Evolutionary conservation across 2,888 invertebrate genomes (phyloP).

Genomic region (Philereme vetulata): DNA sequence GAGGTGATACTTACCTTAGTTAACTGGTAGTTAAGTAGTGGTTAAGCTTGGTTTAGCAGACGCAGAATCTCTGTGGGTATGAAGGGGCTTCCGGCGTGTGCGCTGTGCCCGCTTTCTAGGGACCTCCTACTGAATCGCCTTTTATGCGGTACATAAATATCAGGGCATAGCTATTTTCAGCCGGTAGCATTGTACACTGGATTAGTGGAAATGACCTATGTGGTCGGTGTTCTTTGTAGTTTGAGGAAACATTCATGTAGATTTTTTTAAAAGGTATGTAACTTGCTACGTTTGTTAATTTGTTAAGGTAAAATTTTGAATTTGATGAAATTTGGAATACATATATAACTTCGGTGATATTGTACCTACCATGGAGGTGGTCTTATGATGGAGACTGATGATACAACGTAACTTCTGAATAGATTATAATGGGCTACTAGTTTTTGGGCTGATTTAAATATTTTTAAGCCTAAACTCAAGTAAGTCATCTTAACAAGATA

Average conservation of each 20-base stretch:
- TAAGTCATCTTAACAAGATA: no score
- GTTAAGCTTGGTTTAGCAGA: conserved; percentile 36
- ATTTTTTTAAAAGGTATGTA: not conserved
- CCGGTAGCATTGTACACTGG: conserved; percentile 8
- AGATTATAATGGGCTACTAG: no score
- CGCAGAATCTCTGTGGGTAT: conserved; percentile 53
- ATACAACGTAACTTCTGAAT: no score
- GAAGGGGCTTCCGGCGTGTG: conserved; percentile 54
- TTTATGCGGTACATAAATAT: conserved; percentile 41
- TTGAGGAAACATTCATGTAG: not conserved
- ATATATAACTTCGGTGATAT: no score
- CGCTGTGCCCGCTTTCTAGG: conserved; percentile 49
- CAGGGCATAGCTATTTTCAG: conserved; percentile 18
- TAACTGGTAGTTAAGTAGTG: conserved; percentile 48
- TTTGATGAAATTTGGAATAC: not conserved
- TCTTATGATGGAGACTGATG: no score
- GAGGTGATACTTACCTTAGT: conserved; percentile 52
- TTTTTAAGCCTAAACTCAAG: no score
- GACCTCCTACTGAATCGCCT: conserved; percentile 50
- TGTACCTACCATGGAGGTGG: no score
- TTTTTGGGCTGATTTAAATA: no score
- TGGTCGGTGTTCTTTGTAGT: conserved; percentile 11
- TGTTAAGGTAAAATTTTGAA: not conserved
- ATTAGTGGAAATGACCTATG: conserved; percentile 12
- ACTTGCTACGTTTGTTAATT: no score